A percentile compares a stretch with the other conserved stretches of the same genome.
These are phyloP conservation scores for Willisornis vidua DNA, from an alignment of 2,113 vertebrate species.

Conservation along the genomic window DNA sequence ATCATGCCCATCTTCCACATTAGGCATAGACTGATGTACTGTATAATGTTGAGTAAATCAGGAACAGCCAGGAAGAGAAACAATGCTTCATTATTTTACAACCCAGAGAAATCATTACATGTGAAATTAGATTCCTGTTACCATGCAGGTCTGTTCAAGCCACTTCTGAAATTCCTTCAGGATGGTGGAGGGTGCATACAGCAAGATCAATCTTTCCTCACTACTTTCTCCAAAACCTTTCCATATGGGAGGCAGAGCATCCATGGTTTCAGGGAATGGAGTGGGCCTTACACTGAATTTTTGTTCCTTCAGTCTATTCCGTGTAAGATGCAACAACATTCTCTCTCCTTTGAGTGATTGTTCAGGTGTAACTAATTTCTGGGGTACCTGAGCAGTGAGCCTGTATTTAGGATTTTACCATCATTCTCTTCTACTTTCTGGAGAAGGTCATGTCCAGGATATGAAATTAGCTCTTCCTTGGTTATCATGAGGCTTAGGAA, in stretches of 20 bases:
- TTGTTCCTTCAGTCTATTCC: neutral
- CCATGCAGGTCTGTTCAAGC: conserved; percentile 24
- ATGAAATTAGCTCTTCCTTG: neutral
- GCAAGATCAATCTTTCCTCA: neutral
- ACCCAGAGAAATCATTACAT: conserved; percentile 28
- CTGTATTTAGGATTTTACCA: neutral
- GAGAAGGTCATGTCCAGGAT: neutral
- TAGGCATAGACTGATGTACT: conserved; percentile 6
- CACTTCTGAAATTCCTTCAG: neutral
- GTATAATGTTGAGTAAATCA: conserved; percentile 1
- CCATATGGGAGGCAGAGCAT: neutral
- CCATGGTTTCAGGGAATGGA: neutral
- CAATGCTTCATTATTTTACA: conserved; percentile 50
- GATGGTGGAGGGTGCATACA: neutral
- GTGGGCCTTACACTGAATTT: neutral
- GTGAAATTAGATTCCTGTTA: conserved; percentile 44
- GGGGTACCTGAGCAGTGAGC: neutral
- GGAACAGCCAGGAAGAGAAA: conserved; percentile 21
- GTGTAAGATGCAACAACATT: neutral
- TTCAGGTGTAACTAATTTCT: neutral
- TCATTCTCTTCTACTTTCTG: neutral
- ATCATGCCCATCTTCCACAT: conserved; percentile 37
- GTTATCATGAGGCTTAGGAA: neutral
- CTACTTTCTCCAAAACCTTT: neutral
- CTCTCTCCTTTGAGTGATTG: neutral